Conservation (phyloP, 2,888 invertebrate species). For the Villa cingulata region DNA sequence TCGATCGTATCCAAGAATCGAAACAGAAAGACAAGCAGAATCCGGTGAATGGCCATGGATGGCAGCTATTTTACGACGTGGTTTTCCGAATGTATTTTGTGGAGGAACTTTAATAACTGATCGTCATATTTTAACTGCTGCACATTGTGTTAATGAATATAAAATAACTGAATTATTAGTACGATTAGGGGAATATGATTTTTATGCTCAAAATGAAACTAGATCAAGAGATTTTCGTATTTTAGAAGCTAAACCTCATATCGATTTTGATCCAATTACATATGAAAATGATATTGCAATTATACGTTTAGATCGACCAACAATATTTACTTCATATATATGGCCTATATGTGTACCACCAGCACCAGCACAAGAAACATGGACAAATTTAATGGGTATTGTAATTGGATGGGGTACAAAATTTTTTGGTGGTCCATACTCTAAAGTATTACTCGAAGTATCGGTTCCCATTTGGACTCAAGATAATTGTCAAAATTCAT, state of each 20-base stretch:
- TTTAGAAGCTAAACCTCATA: constrained; percentile 49
- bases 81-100: constrained; percentile 47
- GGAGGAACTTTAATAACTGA: constrained; percentile 72
- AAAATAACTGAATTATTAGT: constrained; percentile 48
- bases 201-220: constrained; percentile 50
- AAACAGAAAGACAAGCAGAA: constrained; percentile 50
- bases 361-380: constrained; percentile 43
- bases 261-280: constrained; percentile 49
- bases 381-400: constrained; percentile 47
- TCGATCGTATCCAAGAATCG: constrained; percentile 39
- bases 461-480: constrained; percentile 65
- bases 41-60: constrained; percentile 74
- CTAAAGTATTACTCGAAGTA: constrained; percentile 60
- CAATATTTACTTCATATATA: constrained; percentile 61
- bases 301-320: constrained; percentile 49
- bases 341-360: constrained; percentile 81
- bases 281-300: constrained; percentile 69
- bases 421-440: constrained; percentile 55
- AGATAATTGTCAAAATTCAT: constrained; percentile 46
- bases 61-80: constrained; percentile 54
- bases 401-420: constrained; percentile 71
- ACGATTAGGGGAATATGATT: constrained; percentile 72
- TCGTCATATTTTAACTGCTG: constrained; percentile 52
- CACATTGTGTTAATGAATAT: constrained; percentile 39
- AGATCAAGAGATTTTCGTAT: constrained; percentile 57